Conservation (phyloP, 2,797 vertebrate species). For the Lagocephalus sceleratus region DNA sequence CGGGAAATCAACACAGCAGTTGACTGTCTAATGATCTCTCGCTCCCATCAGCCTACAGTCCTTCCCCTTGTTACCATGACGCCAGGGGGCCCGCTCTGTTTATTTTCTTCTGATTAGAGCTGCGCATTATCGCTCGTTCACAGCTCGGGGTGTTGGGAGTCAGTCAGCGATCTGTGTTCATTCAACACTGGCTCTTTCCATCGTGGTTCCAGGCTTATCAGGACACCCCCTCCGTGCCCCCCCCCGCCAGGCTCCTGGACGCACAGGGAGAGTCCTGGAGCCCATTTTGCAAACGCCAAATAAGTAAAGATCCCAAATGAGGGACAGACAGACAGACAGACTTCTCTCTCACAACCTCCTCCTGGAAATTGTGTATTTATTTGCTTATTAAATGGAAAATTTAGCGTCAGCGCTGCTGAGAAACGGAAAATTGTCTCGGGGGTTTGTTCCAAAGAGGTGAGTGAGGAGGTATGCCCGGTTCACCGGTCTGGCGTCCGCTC, state of each 20-base stretch:
- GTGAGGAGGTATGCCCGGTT: slow-evolving; percentile 7
- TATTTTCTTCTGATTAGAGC: slow-evolving; percentile 70
- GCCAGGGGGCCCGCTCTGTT: slow-evolving; percentile 63
- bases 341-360: slow-evolving; percentile 63
- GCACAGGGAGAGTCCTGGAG: slow-evolving; percentile 18
- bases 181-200: slow-evolving; percentile 57
- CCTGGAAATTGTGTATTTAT: slow-evolving; percentile 63
- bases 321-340: too few relatives aligned
- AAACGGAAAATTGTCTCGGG: slow-evolving; percentile 12
- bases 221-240: slow-evolving; percentile 23
- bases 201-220: slow-evolving; percentile 61
- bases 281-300: slow-evolving; percentile 32
- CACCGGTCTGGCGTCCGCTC: slow-evolving; percentile 4
- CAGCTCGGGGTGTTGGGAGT: slow-evolving; percentile 40
- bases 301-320: not conserved
- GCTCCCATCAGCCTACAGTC: slow-evolving; percentile 31
- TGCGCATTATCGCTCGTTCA: slow-evolving; percentile 62
- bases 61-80: slow-evolving; percentile 43
- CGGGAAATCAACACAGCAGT: slow-evolving; percentile 16
- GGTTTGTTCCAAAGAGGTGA: slow-evolving; percentile 13
- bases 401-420: slow-evolving; percentile 41
- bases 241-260: slow-evolving; percentile 7
- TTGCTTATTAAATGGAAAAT: slow-evolving; percentile 68
- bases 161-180: slow-evolving; percentile 60
- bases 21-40: slow-evolving; percentile 2